A percentile compares a stretch with the other conserved stretches of the same genome.
Conservation (phyloP, 2,797 vertebrate species). For the Steatocranus sp. region DNA sequence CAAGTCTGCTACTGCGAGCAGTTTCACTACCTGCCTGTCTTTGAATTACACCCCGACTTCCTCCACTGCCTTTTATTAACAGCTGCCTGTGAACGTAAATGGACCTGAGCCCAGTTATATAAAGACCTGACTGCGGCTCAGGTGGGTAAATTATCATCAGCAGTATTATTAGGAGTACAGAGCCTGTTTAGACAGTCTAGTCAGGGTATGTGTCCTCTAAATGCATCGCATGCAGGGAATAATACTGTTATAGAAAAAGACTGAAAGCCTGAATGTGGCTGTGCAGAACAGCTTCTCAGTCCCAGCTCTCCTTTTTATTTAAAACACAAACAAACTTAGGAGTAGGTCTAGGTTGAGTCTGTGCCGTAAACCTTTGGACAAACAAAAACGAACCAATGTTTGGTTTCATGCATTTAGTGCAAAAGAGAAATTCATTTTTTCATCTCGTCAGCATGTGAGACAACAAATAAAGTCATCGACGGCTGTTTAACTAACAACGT, state of each 20-base stretch:
- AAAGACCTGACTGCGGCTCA: neutral
- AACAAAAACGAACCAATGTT: accelerated
- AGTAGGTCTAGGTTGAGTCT: accelerated
- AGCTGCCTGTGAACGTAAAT: accelerated
- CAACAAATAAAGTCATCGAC: neutral
- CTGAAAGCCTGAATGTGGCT: neutral
- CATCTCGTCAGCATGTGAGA: neutral
- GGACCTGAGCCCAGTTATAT: neutral
- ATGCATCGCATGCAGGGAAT: neutral
- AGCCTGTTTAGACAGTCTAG: neutral
- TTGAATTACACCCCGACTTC: neutral
- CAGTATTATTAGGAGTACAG: neutral
- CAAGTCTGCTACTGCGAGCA: slow-evolving; percentile 66
- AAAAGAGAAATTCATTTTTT: accelerated
- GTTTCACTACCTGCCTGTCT: slow-evolving; percentile 23
- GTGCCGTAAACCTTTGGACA: neutral
- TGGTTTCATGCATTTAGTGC: neutral
- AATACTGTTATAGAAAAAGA: accelerated
- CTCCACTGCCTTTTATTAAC: neutral
- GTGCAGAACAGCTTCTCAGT: neutral
- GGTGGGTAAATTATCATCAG: neutral
- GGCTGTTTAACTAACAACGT: neutral
- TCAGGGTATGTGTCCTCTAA: neutral
- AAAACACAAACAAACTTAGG: neutral
- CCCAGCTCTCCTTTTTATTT: neutral